Evolutionary conservation across 1,140 invertebrate genomes (phyloP), one percentile per base, ranked within the genome.

Genomic region (Potamilus streckersoni): DNA sequence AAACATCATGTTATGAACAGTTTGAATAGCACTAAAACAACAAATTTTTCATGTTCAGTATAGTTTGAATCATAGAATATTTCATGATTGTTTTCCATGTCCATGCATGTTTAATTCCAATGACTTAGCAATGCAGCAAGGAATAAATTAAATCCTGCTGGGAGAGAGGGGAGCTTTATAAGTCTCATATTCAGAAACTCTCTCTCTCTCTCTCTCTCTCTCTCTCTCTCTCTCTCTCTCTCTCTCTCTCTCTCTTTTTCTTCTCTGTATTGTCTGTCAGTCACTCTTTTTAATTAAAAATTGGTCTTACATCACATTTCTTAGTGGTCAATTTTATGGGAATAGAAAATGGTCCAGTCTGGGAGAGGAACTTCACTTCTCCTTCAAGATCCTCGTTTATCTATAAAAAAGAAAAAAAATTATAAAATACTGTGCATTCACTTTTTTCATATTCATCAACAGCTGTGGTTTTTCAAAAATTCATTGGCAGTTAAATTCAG

Each of bases 381-480:
- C 90, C 90, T 16, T 78, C 59, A 31, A 90, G 73, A 74, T 90
- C 87, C 79, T 89, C 88, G 79, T 90, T 90, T 12, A 90, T 89
- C 89, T 90, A 78, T n/a, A 79, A 69, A 68, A 70, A 73, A 64
- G 31, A 69, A 66, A 49, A 65, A 66, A 74, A 57, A n/a, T 74
- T 19, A 72, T 15, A 49, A 49, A 49, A 49, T 49, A 49, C 5
- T 49, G 38, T 49, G 38, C 6, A 49, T 49, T 49, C 4, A 49
- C 38, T 27, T 67, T 20, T 27, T 67, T 14, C n/a, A n/a, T 20
- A 19, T 20, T 31, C 55, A n/a, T 59, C 38, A 49, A 49, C 11
- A 8, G 6, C 6, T 8, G 11, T 49, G 38, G 38, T 49, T 49
- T 49, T 49, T 6, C 38, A 49, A 49, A 49, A 49, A 6, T 49